phyloP scores from a whole-genome alignment of 2,888 invertebrate genomes.

The Apomyelois bistriatella region DNA sequence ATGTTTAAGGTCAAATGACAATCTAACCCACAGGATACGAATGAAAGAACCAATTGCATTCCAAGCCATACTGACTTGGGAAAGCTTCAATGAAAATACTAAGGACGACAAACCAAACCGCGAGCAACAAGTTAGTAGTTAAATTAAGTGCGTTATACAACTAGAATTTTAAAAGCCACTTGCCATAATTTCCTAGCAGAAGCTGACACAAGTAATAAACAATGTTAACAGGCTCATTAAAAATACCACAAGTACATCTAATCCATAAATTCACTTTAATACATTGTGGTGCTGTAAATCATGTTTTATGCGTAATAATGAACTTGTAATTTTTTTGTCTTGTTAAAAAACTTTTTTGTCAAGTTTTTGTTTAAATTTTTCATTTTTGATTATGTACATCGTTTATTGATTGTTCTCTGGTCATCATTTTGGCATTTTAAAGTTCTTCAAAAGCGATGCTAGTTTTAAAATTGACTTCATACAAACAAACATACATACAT shows the following conservation, averaged over 20 bases:
- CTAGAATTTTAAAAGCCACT: background rate
- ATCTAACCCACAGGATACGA: too few relatives aligned
- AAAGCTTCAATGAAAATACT: too few relatives aligned
- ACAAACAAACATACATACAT: too few relatives aligned
- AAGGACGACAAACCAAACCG: too few relatives aligned
- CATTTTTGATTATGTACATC: background rate
- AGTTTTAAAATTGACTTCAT: too few relatives aligned
- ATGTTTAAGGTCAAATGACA: too few relatives aligned
- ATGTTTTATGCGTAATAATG: slow-evolving; percentile 12
- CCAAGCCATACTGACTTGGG: too few relatives aligned
- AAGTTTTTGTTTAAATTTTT: background rate
- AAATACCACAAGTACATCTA: slow-evolving; percentile 12
- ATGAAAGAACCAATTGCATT: too few relatives aligned
- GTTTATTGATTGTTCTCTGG: background rate
- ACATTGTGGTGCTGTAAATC: slow-evolving; percentile 11
- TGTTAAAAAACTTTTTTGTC: background rate
- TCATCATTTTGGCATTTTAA: too few relatives aligned
- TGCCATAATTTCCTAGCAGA: slow-evolving; percentile 5
- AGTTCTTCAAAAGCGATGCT: too few relatives aligned
- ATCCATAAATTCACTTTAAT: slow-evolving; percentile 11
- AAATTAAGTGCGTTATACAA: background rate
- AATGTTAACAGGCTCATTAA: slow-evolving; percentile 14
- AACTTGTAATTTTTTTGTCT: slow-evolving; percentile 7
- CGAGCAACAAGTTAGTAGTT: too few relatives aligned
- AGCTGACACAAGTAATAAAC: slow-evolving; percentile 8